phyloP scores from a whole-genome alignment of 1,140 invertebrate species.

The Pseudomyrmex pallidus region DNA sequence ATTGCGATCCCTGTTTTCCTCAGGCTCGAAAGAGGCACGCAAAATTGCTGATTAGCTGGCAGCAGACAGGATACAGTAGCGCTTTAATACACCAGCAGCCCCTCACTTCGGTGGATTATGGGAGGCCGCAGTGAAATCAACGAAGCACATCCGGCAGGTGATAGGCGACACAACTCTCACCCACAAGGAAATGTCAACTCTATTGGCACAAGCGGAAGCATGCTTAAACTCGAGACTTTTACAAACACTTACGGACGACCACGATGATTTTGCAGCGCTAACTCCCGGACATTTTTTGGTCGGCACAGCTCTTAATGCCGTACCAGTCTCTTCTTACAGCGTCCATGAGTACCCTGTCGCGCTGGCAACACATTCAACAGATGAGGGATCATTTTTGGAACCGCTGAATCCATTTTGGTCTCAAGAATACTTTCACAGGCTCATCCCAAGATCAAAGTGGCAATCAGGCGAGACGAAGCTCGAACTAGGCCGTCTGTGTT shows the following conservation, averaged over 20 bases:
- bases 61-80: background rate
- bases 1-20: conserved; percentile 53
- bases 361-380: background rate
- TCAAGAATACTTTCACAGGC: background rate
- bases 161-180: background rate
- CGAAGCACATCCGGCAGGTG: background rate
- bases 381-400: background rate
- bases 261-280: background rate
- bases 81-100: conserved; percentile 37
- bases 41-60: background rate
- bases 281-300: background rate
- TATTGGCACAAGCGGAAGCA: background rate
- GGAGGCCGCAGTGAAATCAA: conserved; percentile 59
- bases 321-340: background rate
- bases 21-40: too few relatives aligned
- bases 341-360: background rate
- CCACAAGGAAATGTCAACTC: background rate
- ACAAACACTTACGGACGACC: background rate
- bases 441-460: background rate
- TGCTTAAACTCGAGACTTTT: background rate
- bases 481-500: background rate
- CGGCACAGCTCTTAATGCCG: background rate
- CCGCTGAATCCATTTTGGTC: too few relatives aligned
- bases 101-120: conserved; percentile 72
- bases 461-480: too few relatives aligned